These are phyloP conservation scores for Pheosia gnoma DNA, from an alignment of 2,888 invertebrate species.

Conservation along the genomic window DNA sequence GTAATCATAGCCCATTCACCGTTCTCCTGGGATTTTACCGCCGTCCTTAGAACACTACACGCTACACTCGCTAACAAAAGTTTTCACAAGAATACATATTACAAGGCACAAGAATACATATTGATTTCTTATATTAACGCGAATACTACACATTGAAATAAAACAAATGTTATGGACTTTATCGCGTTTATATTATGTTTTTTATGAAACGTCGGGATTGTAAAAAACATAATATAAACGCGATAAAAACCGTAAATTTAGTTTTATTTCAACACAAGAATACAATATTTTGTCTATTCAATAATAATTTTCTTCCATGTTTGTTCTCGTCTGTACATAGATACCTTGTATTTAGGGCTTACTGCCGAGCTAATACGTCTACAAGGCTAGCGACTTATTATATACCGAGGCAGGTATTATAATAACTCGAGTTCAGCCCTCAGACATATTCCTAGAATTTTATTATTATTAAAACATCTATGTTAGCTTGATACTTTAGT, in stretches of 20 bases:
- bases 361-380: slow-evolving; percentile 2
- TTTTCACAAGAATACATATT: slow-evolving; percentile 7
- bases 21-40: slow-evolving; percentile 42
- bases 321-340: slow-evolving; percentile 3
- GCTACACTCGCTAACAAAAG: slow-evolving; percentile 34
- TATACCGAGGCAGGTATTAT: slow-evolving; percentile 3
- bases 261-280: too few relatives aligned
- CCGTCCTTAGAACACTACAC: slow-evolving; percentile 31
- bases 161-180: too few relatives aligned
- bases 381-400: neutral
- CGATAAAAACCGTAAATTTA: too few relatives aligned
- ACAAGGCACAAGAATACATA: too few relatives aligned
- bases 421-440: slow-evolving; percentile 9
- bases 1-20: slow-evolving; percentile 51
- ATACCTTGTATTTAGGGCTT: neutral
- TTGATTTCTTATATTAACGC: too few relatives aligned
- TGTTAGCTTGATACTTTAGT: neutral
- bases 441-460: neutral
- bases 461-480: neutral
- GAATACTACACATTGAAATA: too few relatives aligned
- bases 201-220: too few relatives aligned
- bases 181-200: too few relatives aligned
- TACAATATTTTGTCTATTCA: too few relatives aligned
- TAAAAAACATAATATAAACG: too few relatives aligned
- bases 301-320: too few relatives aligned